These are phyloP conservation scores for Baccha elongata DNA, from an alignment of 2,888 invertebrate genomes.

Conservation along the genomic window DNA sequence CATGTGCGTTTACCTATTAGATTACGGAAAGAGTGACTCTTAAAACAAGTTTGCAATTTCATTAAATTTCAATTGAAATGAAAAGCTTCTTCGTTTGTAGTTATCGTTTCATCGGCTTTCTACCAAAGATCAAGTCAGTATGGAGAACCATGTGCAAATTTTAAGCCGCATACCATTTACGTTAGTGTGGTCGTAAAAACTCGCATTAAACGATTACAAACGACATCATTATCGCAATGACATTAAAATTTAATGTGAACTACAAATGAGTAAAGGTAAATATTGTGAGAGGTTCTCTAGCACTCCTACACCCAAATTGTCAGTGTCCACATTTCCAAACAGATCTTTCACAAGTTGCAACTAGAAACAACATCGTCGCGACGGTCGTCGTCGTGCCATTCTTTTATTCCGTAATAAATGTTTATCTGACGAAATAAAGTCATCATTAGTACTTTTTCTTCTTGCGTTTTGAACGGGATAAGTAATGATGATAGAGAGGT, in stretches of 20 bases:
- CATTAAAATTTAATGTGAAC: conserved; percentile 35
- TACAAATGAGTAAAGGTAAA: conserved; percentile 8
- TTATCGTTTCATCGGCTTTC: conserved; percentile 40
- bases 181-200: conserved; percentile 36
- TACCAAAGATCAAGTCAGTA: conserved; percentile 43
- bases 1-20: conserved; percentile 11
- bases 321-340: conserved; percentile 22
- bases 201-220: conserved; percentile 49
- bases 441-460: conserved; percentile 59
- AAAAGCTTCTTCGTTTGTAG: conserved; percentile 44
- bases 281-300: not conserved
- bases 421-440: conserved; percentile 53
- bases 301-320: conserved; percentile 19
- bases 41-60: conserved; percentile 51
- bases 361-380: not conserved
- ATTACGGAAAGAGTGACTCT: conserved; percentile 38
- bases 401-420: not conserved
- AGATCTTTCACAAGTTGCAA: conserved; percentile 46
- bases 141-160: conserved; percentile 46
- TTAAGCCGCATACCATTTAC: conserved; percentile 35
- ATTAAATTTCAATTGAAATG: conserved; percentile 53
- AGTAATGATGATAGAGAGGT: conserved; percentile 58
- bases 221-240: conserved; percentile 41
- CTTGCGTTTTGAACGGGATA: conserved; percentile 61
- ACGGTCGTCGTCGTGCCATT: too few species aligned